Evolutionary conservation across 2,113 vertebrate genomes (phyloP).

Genomic region (Aviceda subcristata): DNA sequence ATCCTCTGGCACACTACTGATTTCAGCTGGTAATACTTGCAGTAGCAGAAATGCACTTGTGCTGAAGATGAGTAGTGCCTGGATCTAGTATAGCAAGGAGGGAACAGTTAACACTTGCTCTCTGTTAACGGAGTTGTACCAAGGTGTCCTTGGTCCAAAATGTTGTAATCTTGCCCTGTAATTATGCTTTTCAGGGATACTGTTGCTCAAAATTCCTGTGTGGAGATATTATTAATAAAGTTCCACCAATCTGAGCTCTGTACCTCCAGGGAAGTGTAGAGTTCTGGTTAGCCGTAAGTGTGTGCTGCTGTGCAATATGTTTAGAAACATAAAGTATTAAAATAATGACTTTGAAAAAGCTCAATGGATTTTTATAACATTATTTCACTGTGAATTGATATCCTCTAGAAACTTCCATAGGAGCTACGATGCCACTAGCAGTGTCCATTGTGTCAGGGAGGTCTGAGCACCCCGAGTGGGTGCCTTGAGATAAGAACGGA

Average conservation of each 20-base stretch:
- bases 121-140: no score
- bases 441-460: fast-evolving
- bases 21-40: not conserved
- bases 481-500: not conserved
- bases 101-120: not conserved
- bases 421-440: not conserved
- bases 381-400: not conserved
- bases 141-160: not conserved
- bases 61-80: not conserved
- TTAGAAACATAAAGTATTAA: not conserved
- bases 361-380: not conserved
- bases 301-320: not conserved
- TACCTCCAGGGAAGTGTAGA: not conserved
- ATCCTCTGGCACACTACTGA: not conserved
- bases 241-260: not conserved
- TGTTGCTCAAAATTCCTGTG: not conserved
- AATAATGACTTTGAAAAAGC: not conserved
- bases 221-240: not conserved
- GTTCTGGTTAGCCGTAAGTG: not conserved
- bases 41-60: not conserved
- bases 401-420: not conserved
- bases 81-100: not conserved
- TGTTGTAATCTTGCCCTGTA: not conserved
- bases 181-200: not conserved
- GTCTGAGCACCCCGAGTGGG: not conserved